Base-by-base conservation (phyloP, 2,797 vertebrate species). In the Sylvilagus floridanus region DNA sequence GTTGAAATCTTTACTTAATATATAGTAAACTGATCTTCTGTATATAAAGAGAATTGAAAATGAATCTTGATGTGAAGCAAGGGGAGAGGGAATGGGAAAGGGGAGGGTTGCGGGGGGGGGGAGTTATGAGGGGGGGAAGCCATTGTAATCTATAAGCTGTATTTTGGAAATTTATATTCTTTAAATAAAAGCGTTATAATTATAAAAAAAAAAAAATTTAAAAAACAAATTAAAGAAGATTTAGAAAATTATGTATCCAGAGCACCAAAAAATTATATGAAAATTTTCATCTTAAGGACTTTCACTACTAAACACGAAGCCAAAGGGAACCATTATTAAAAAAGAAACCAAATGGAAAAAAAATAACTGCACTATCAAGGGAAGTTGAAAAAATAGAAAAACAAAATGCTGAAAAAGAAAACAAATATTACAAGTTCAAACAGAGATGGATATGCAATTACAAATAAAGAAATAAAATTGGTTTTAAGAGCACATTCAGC, bases 141-240 rank as follows among this genome's bases (percentile, higher is more conserved):
- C n/a, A n/a, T n/a, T n/a, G n/a, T n/a, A n/a, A n/a, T n/a, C n/a
- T n/a, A n/a, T n/a, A n/a, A n/a, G n/a, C n/a, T n/a, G n/a, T n/a
- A n/a, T n/a, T n/a, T n/a, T n/a, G n/a, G n/a, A n/a, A n/a, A n/a
- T n/a, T n/a, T n/a, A n/a, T n/a, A n/a, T n/a, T n/a, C n/a, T n/a
- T n/a, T n/a, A n/a, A n/a, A n/a, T n/a, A n/a, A n/a, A n/a, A n/a
- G n/a, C n/a, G n/a, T n/a, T n/a, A n/a, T n/a, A n/a, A n/a, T n/a
- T n/a, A n/a, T n/a, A n/a, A n/a, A n/a, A n/a, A n/a, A n/a, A n/a
- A n/a, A 8, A 42, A 54, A 13, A 13, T 54, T 54, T 54, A 14
- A 84, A 94, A 76, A 90, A n/a, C 22, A 81, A 62, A 47, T 79
- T 35, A 88, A 92, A 54, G 71, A 17, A 16, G 63, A 82, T 30